Evolutionary conservation across 2,797 vertebrate species (phyloP).

Genomic region (Scomberomorus guttatus): DNA sequence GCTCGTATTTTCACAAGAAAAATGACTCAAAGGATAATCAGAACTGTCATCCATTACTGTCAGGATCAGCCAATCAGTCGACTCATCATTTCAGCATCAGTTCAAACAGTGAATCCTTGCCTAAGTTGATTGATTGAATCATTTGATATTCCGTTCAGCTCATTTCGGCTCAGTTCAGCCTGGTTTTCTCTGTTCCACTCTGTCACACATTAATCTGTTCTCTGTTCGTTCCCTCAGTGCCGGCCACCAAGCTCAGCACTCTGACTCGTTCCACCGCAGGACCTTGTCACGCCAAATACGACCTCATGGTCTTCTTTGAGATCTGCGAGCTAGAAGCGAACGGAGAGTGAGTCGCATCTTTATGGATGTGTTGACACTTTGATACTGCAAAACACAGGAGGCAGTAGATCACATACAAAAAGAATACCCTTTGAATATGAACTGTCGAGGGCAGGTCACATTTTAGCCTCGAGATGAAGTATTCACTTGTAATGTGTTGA

Average conservation of each 20-base stretch:
- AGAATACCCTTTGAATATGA: neutral
- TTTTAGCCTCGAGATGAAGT: neutral
- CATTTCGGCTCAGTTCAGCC: too few relatives aligned
- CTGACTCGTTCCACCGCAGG: conserved; percentile 91
- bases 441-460: neutral
- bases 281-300: conserved; percentile 97
- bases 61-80: neutral
- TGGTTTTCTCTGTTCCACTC: neutral
- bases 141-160: too few relatives aligned
- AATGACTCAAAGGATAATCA: too few relatives aligned
- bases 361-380: neutral
- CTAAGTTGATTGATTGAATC: too few relatives aligned
- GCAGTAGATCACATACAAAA: neutral
- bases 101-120: too few relatives aligned
- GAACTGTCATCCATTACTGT: too few relatives aligned
- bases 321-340: conserved; percentile 99
- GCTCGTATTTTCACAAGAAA: too few relatives aligned
- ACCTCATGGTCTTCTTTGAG: conserved; percentile 98
- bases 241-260: conserved; percentile 96
- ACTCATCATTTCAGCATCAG: conserved; percentile 4
- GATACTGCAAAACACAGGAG: neutral
- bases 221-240: conserved; percentile 85
- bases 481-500: neutral
- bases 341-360: conserved; percentile 92
- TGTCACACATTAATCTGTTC: neutral